Percentiles rank a stretch among this genome's conserved stretches.
Conservation (phyloP, 2,888 invertebrate genomes). For the Cantharis lateralis region DNA sequence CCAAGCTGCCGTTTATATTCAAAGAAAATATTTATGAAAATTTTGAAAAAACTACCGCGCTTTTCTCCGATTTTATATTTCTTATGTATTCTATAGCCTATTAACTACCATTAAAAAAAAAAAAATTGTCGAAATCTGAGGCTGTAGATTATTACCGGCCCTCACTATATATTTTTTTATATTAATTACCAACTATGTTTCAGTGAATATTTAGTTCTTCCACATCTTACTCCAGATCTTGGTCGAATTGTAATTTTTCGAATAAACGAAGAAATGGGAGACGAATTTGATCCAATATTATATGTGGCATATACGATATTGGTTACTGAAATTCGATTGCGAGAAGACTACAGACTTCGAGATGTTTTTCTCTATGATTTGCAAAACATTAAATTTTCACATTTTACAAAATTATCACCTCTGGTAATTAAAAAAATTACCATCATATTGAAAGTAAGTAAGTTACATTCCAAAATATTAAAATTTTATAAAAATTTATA, state of each 20-base stretch:
- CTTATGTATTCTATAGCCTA: no score
- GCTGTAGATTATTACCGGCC: no score
- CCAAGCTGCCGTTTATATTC: no score
- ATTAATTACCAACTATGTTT: constrained; percentile 6
- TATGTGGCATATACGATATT: constrained; percentile 55
- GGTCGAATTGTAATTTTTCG: constrained; percentile 57
- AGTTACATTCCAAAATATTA: no score
- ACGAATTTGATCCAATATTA: constrained; percentile 49
- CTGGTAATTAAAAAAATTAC: constrained; percentile 53
- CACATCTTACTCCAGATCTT: constrained; percentile 55
- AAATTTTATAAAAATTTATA: not conserved
- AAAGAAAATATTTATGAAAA: no score
- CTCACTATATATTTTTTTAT: no score
- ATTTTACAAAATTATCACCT: constrained; percentile 56
- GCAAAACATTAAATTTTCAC: constrained; percentile 50
- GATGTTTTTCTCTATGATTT: constrained; percentile 59
- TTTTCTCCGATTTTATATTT: no score
- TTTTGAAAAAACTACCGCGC: no score
- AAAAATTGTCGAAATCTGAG: no score
- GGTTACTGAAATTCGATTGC: constrained; percentile 56
- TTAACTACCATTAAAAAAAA: no score
- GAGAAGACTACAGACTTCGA: constrained; percentile 54
- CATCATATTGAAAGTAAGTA: constrained; percentile 54
- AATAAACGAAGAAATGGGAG: constrained; percentile 47
- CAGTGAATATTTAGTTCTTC: constrained; percentile 57